phyloP scores from a whole-genome alignment of 2,888 invertebrate species.

The Scaptomyza caliginosa region DNA sequence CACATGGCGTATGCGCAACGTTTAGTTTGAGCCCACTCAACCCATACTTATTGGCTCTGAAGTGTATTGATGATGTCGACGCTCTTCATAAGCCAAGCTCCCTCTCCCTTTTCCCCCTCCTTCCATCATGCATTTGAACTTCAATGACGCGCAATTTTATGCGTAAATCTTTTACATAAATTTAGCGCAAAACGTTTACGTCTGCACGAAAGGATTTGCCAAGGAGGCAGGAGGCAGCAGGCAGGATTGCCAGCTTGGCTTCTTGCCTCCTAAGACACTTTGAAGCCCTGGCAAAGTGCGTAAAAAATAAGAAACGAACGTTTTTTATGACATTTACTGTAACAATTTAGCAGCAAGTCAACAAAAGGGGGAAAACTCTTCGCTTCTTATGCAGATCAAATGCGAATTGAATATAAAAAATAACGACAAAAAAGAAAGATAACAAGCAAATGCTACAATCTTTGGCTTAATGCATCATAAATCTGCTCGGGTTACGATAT shows the following conservation, averaged over 20 bases:
- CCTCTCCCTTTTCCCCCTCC: background rate
- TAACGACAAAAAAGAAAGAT: no score
- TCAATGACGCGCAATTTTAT: conserved; percentile 79
- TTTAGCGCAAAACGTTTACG: conserved; percentile 70
- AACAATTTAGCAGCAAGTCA: conserved; percentile 59
- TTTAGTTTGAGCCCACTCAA: conserved; percentile 29
- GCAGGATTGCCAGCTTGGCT: conserved; percentile 24
- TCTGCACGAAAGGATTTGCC: conserved; percentile 72
- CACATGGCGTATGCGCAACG: conserved; percentile 72
- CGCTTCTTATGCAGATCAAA: conserved; percentile 60
- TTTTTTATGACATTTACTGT: conserved; percentile 69
- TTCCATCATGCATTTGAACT: conserved; percentile 60
- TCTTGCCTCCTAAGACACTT: conserved; percentile 59
- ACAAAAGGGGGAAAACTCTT: conserved; percentile 33
- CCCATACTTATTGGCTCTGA: conserved; percentile 56
- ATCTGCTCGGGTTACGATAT: conserved; percentile 39
- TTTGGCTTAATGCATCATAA: conserved; percentile 58
- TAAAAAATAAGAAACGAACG: conserved; percentile 48
- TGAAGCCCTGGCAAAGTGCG: conserved; percentile 53
- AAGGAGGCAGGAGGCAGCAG: conserved; percentile 7
- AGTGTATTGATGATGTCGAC: conserved; percentile 74
- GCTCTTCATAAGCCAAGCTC: background rate
- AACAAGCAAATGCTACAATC: conserved; percentile 45
- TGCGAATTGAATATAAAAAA: conserved; percentile 62
- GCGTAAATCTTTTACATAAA: conserved; percentile 78